phyloP scores from a whole-genome alignment of 1,140 invertebrate species.

The Meteorus sp. region DNA sequence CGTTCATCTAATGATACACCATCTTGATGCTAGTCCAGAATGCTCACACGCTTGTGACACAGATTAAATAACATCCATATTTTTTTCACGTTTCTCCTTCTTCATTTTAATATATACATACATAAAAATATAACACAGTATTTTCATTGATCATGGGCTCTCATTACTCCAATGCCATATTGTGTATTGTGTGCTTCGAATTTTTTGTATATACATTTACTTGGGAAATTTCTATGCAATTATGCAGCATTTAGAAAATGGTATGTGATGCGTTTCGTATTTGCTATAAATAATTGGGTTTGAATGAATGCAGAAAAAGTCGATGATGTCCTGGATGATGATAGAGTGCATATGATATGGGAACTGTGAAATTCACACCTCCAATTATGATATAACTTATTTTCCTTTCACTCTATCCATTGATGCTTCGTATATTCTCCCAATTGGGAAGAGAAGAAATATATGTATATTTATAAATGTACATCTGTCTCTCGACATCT shows the following conservation, averaged over 20 bases:
- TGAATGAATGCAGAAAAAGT: no score
- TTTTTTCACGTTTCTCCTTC: not conserved
- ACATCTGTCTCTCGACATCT: not conserved
- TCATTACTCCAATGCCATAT: not conserved
- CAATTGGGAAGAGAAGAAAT: no score
- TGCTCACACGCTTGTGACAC: not conserved
- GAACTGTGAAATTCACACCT: no score
- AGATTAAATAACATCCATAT: not conserved
- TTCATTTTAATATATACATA: conserved; percentile 4
- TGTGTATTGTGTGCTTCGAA: not conserved
- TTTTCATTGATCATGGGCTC: not conserved
- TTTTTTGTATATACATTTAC: not conserved
- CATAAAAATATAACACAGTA: not conserved
- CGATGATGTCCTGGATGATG: no score
- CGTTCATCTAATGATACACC: not conserved
- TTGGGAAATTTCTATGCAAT: no score
- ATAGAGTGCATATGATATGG: no score
- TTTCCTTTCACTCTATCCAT: no score
- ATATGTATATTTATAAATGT: conserved; percentile 5
- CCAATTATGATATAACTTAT: no score
- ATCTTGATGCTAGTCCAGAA: not conserved
- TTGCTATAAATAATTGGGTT: no score
- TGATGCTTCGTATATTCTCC: no score
- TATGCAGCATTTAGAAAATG: no score
- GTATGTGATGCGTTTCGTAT: no score